Evolutionary conservation across 1,140 invertebrate species (phyloP).

Genomic region (Drosophila mojavensis): DNA sequence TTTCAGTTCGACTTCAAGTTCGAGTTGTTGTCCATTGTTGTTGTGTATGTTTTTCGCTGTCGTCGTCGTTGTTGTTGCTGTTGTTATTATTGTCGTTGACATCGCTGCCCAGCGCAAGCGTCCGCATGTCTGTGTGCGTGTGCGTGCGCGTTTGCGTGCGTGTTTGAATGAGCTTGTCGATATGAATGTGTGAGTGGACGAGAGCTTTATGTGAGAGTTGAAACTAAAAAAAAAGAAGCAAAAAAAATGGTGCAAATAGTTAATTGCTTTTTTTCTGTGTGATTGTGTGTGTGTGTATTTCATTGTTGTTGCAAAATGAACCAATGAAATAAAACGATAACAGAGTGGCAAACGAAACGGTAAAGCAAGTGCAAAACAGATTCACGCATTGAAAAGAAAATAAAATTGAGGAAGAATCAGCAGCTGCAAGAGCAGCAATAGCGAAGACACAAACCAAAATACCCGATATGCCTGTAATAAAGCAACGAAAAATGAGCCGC

Average conservation of each 20-base stretch:
- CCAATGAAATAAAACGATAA: conserved; percentile 10
- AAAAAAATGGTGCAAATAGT: conserved; percentile 10
- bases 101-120: not conserved
- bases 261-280: conserved; percentile 17
- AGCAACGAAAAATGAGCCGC: conserved; percentile 82
- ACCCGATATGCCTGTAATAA: conserved; percentile 70
- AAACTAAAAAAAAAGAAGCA: not conserved
- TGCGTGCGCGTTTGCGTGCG: conserved; percentile 5
- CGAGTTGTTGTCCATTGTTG: conserved; percentile 52
- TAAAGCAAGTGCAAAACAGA: conserved; percentile 19
- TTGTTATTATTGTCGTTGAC: conserved; percentile 2
- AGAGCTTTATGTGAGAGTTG: conserved; percentile 6
- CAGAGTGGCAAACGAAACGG: conserved; percentile 16
- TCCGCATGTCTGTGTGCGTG: not conserved
- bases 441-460: conserved; percentile 41
- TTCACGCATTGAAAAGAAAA: conserved; percentile 7
- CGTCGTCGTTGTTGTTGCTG: conserved; percentile 1
- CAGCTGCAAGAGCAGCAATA: not conserved
- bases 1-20: conserved; percentile 59
- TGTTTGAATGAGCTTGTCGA: conserved; percentile 8
- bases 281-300: not conserved
- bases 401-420: conserved; percentile 7
- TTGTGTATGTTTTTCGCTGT: conserved; percentile 8
- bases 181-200: not conserved
- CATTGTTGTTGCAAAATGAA: conserved; percentile 18